Base-by-base conservation (phyloP, 2,113 vertebrate species). In the Octodon degus region DNA sequence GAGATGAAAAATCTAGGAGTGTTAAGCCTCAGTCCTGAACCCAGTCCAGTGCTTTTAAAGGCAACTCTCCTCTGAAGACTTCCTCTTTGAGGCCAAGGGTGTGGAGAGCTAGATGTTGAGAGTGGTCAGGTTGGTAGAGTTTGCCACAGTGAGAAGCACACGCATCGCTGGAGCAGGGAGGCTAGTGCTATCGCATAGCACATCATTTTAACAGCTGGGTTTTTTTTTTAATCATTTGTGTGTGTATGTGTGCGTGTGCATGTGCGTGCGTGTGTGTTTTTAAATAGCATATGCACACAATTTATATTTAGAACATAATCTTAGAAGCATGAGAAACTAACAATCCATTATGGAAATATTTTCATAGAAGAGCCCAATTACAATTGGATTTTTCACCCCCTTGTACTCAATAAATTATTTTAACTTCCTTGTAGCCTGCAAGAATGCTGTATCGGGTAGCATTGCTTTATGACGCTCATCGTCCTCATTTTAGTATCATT, bases 401-500 rank as follows among this genome's bases (percentile, higher is more conserved):
- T 60, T 90, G 84, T 95, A 94, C 94, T 98, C 92, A 91, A 95
- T 97, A 96, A 65, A 97, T 92, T 95, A 37, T 97, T 97, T 96
- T 94, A 79, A 4, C 97, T 98, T 87, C 83, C 94, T 96, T 93
- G 37, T 97, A 99, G 99, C 99, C 99, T 97, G 99, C 99, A 94
- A 99, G 99, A 98, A 99, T 99, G 98, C 98, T 99, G 96, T 99
- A 98, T 97, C 99, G 99, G 86, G 99, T 99, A 94, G 99, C 99
- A 86, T 98, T 99, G 98, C 99, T 99, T 70, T 99, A 99, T 16
- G 99, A 99, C 94, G 99, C 99, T 97, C 99, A 99, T 98, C 99
- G 99, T 82, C 99, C 99, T 89, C 99, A 99, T 98, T 99, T 99
- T 94, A 99, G 98, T 98, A 99, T 99, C 96, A 98, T 98, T 94